Percentiles rank a stretch among this genome's conserved stretches.
Conservation (phyloP, 2,113 vertebrate species). For the Sus scrofa region DNA sequence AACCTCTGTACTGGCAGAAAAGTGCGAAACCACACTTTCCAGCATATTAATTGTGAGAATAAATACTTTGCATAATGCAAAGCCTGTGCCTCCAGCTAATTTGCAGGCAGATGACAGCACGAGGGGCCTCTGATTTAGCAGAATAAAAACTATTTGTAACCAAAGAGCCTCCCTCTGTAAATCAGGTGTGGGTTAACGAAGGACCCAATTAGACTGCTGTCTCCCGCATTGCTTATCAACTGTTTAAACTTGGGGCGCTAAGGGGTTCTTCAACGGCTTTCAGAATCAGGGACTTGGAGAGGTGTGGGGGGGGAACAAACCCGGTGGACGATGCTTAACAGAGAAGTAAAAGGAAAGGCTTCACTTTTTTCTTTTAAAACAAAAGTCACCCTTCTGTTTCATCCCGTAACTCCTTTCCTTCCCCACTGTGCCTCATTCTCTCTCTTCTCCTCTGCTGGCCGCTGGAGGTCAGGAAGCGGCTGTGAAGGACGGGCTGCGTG, state of each 20-base stretch:
- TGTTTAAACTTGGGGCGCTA: neutral
- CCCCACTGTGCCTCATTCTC: neutral
- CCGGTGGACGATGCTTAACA: neutral
- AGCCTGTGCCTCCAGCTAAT: constrained; percentile 58
- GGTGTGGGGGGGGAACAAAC: neutral
- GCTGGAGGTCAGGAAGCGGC: neutral
- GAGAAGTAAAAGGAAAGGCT: constrained; percentile 32
- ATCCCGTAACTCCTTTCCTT: neutral
- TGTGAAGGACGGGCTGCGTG: neutral
- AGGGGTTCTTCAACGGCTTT: neutral
- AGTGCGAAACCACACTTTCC: constrained; percentile 77
- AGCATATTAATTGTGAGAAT: constrained; percentile 71
- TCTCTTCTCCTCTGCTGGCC: neutral
- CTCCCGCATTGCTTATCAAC: neutral
- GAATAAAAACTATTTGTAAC: constrained; percentile 29
- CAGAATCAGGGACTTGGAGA: neutral
- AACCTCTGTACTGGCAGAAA: constrained; percentile 29
- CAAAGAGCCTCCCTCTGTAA: constrained; percentile 13
- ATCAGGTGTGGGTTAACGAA: neutral
- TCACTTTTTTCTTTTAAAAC: constrained; percentile 26
- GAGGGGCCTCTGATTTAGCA: constrained; percentile 37
- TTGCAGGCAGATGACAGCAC: constrained; percentile 40
- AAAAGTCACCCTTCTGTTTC: neutral
- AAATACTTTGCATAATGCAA: constrained; percentile 68
- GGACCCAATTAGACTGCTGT: neutral